phyloP scores from a whole-genome alignment of 1,140 invertebrate genomes.

The Trichomalopsis sarcophagae region DNA sequence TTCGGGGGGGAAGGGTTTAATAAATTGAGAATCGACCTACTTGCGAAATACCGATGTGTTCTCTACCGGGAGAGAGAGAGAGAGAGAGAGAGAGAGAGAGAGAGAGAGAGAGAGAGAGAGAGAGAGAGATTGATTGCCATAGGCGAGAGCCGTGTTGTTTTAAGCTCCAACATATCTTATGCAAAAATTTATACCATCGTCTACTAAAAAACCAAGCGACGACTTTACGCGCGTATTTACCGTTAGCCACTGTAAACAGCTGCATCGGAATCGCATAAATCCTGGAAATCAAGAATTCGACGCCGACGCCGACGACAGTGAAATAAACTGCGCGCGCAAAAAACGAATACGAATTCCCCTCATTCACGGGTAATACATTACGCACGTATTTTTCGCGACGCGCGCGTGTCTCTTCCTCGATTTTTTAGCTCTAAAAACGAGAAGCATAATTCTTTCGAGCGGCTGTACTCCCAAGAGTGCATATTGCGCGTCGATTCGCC shows the following conservation, averaged over 20 bases:
- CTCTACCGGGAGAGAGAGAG: not conserved
- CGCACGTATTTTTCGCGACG: slow-evolving; percentile 15
- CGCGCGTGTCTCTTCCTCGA: not conserved
- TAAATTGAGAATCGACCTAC: not conserved
- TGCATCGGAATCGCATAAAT: slow-evolving; percentile 28
- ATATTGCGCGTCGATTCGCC: slow-evolving; percentile 16
- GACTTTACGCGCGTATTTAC: not conserved
- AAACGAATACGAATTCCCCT: slow-evolving; percentile 13
- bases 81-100: not conserved
- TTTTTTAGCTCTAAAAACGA: slow-evolving; percentile 29
- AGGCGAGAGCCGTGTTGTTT: not conserved
- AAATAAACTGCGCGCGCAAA: not conserved
- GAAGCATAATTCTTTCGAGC: slow-evolving; percentile 34
- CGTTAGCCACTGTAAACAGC: not conserved
- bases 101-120: not conserved
- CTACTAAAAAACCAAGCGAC: no score
- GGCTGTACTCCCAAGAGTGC: not conserved
- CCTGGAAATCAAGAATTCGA: not conserved
- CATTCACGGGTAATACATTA: slow-evolving; percentile 35
- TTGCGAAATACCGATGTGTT: not conserved
- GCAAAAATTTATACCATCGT: not conserved
- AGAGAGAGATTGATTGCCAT: not conserved
- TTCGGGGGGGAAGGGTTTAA: not conserved
- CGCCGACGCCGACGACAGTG: slow-evolving; percentile 13
- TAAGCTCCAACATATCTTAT: not conserved